phyloP scores from a whole-genome alignment of 2,113 vertebrate genomes.

The Corythoichthys intestinalis region DNA sequence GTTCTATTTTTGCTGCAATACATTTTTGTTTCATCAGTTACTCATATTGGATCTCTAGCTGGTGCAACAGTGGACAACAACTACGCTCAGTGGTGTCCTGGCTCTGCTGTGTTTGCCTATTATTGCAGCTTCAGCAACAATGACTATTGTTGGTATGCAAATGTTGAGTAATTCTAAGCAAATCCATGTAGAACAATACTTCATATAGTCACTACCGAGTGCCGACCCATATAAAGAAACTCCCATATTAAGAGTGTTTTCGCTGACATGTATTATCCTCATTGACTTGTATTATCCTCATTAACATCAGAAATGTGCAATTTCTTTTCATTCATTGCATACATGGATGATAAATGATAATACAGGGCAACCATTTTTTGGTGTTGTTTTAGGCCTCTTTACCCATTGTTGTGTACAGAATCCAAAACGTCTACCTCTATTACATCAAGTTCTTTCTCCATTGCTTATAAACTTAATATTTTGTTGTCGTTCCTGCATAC shows the following conservation, averaged over 20 bases:
- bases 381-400: too few species aligned
- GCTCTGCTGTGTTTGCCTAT: conserved; percentile 21
- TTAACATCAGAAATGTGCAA: conserved; percentile 35
- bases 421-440: too few species aligned
- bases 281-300: conserved; percentile 22
- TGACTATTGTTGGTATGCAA: conserved; percentile 56
- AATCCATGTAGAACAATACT: conserved; percentile 41
- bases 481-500: too few species aligned
- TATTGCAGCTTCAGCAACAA: conserved; percentile 29
- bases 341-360: conserved; percentile 23
- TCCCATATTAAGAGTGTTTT: conserved; percentile 24
- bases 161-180: conserved; percentile 35
- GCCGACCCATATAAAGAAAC: conserved; percentile 46
- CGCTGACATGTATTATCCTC: conserved; percentile 26
- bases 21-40: conserved; percentile 2
- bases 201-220: conserved; percentile 21
- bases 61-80: not conserved
- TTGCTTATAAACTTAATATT: too few species aligned
- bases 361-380: too few species aligned
- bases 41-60: not conserved
- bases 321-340: conserved; percentile 31
- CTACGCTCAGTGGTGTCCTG: conserved; percentile 15
- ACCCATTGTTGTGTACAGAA: too few species aligned
- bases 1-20: not conserved
- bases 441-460: too few species aligned